Evolutionary conservation across 1,140 invertebrate species (phyloP).

Genomic region (Dendrolimus punctatus): DNA sequence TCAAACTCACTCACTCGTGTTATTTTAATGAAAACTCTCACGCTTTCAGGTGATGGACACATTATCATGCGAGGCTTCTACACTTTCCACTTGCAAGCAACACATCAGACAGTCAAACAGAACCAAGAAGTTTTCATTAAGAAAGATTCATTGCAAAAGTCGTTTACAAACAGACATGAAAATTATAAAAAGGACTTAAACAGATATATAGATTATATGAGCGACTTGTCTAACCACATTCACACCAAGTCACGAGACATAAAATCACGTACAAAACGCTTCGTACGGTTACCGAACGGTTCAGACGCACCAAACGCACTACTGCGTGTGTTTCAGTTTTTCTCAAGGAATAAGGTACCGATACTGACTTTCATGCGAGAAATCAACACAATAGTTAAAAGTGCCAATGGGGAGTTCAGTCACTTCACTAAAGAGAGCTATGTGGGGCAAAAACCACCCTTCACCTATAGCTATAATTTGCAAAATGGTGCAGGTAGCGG

Average conservation of each 20-base stretch:
- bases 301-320: too few relatives aligned
- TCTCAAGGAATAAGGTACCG: slow-evolving; percentile 26
- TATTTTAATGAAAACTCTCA: neutral
- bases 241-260: too few relatives aligned
- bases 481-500: slow-evolving; percentile 25
- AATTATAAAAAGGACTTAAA: too few relatives aligned
- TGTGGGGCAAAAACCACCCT: slow-evolving; percentile 20
- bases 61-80: slow-evolving; percentile 17
- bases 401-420: slow-evolving; percentile 31
- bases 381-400: slow-evolving; percentile 40
- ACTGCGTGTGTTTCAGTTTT: slow-evolving; percentile 27
- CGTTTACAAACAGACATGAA: too few relatives aligned
- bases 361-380: slow-evolving; percentile 35
- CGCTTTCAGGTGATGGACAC: slow-evolving; percentile 18
- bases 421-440: slow-evolving; percentile 36
- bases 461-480: slow-evolving; percentile 26
- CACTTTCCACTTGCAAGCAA: slow-evolving; percentile 21
- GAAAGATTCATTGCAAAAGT: neutral
- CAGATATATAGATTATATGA: too few relatives aligned
- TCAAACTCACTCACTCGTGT: too few relatives aligned
- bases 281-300: neutral
- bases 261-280: neutral
- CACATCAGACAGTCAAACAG: neutral
- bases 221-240: neutral
- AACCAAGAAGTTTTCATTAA: slow-evolving; percentile 5